Conservation (phyloP, 2,888 invertebrate species). For the Eupithecia pulchellata region DNA sequence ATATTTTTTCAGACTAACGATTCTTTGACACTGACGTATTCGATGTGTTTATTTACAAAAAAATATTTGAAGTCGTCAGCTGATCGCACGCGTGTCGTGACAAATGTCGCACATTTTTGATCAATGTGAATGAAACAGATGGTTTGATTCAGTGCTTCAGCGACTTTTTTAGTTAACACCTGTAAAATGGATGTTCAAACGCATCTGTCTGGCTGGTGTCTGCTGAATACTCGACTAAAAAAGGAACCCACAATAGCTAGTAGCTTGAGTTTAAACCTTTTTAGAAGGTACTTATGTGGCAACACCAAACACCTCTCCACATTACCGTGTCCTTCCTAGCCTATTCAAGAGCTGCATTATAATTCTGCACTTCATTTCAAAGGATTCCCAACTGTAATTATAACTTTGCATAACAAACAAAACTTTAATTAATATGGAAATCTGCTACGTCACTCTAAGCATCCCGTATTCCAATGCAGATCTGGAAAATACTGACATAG, state of each 20-base stretch:
- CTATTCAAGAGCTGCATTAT: slow-evolving; percentile 24
- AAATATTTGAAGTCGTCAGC: slow-evolving; percentile 48
- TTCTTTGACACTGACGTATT: slow-evolving; percentile 64
- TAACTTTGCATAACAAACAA: slow-evolving; percentile 37
- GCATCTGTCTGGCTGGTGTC: background rate
- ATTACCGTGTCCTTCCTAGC: slow-evolving; percentile 1
- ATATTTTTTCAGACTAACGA: slow-evolving; percentile 68
- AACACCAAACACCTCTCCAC: background rate
- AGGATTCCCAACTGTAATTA: slow-evolving; percentile 25
- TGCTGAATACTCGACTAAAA: background rate
- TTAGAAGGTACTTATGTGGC: background rate
- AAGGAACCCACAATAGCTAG: background rate
- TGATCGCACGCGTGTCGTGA: slow-evolving; percentile 52
- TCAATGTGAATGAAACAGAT: slow-evolving; percentile 11
- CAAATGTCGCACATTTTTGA: slow-evolving; percentile 53
- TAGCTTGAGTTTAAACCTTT: background rate
- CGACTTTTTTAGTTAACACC: background rate
- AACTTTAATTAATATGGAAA: slow-evolving; percentile 39
- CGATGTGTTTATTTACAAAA: slow-evolving; percentile 59
- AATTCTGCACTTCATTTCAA: slow-evolving; percentile 25
- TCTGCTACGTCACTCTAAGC: slow-evolving; percentile 36
- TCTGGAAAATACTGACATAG: slow-evolving; percentile 25
- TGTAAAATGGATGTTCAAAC: background rate
- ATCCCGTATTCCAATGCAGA: slow-evolving; percentile 34
- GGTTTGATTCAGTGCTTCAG: background rate